Conservation (phyloP, 2,113 vertebrate genomes). For the Dunckerocampus dactyliophorus region DNA sequence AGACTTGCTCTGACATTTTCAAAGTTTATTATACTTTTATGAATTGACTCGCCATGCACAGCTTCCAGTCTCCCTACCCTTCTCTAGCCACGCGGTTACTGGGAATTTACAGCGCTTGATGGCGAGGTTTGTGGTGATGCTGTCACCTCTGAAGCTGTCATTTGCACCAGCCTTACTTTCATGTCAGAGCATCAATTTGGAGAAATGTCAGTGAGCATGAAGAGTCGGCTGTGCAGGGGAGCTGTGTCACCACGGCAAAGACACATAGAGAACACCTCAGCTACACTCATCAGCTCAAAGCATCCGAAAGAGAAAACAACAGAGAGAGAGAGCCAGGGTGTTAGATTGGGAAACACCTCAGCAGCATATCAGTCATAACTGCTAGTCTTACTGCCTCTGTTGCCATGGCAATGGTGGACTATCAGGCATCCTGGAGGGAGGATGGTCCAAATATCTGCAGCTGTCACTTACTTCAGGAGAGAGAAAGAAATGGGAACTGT, state of each 20-base stretch:
- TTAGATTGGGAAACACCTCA: slow-evolving; percentile 68
- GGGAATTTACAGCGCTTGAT: neutral
- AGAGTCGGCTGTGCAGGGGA: slow-evolving; percentile 35
- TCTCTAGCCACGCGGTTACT: neutral
- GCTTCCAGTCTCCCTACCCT: neutral
- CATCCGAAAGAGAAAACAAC: slow-evolving; percentile 32
- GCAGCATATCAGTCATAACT: slow-evolving; percentile 58
- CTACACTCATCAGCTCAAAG: slow-evolving; percentile 43
- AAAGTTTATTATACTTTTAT: slow-evolving; percentile 42
- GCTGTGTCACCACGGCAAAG: slow-evolving; percentile 31
- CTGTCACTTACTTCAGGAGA: slow-evolving; percentile 56
- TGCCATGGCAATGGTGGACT: slow-evolving; percentile 60
- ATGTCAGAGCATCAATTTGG: slow-evolving; percentile 58
- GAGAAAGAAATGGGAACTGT: slow-evolving; percentile 15
- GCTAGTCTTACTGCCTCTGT: slow-evolving; percentile 60
- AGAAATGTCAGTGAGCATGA: slow-evolving; percentile 63
- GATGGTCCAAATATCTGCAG: slow-evolving; percentile 56
- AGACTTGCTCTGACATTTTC: slow-evolving; percentile 47
- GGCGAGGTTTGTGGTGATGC: slow-evolving; percentile 15
- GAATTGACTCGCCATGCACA: neutral
- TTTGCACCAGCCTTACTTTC: slow-evolving; percentile 32
- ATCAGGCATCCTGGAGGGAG: slow-evolving; percentile 55
- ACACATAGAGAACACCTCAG: slow-evolving; percentile 36
- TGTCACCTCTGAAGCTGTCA: slow-evolving; percentile 45
- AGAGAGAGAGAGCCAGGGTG: slow-evolving; percentile 25